Evolutionary conservation across 2,113 vertebrate species (phyloP).

Genomic region (Synodontis membranacea): DNA sequence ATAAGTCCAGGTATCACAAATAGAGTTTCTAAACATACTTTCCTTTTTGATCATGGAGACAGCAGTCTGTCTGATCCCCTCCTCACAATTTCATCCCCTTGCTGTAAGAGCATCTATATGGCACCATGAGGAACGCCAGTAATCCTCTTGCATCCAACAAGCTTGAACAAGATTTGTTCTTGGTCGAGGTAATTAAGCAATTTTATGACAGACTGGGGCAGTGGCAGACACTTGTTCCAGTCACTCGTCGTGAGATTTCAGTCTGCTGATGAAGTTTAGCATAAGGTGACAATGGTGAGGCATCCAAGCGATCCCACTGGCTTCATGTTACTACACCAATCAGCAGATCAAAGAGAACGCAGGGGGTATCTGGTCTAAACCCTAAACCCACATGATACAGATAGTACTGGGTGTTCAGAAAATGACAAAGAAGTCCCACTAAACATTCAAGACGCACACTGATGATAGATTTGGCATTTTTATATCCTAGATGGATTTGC

Average conservation of each 20-base stretch:
- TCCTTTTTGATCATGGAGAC: not conserved
- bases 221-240: constrained; percentile 23
- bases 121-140: constrained; percentile 23
- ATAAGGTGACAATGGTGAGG: not conserved
- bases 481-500: not conserved
- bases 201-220: constrained; percentile 24
- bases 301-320: not conserved
- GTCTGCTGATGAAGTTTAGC: constrained; percentile 28
- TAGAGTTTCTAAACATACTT: not conserved
- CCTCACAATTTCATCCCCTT: not conserved
- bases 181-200: constrained; percentile 40
- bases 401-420: not conserved
- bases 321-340: not conserved
- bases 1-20: not conserved
- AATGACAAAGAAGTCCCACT: not conserved
- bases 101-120: not conserved
- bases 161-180: constrained; percentile 39
- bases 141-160: constrained; percentile 36
- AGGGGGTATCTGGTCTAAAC: not conserved
- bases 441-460: not conserved
- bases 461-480: not conserved
- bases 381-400: too few species aligned
- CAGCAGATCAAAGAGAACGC: not conserved
- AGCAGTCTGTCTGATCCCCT: not conserved
- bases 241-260: constrained; percentile 25